Conservation (phyloP, 2,797 vertebrate species). For the Catamblyrhynchus diadema region DNA sequence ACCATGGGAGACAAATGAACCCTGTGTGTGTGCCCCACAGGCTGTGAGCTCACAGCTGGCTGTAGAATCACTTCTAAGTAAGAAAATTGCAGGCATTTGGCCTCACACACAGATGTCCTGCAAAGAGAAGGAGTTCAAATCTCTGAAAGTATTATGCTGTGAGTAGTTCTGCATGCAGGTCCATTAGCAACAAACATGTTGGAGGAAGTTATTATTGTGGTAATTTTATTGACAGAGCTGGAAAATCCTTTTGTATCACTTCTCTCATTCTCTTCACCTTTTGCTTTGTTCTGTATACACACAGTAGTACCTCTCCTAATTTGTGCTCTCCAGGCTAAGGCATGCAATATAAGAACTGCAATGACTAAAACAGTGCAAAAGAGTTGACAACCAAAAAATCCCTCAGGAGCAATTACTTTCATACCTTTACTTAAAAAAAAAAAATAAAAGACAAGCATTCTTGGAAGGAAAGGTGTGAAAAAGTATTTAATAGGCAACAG, state of each 20-base stretch:
- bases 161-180: neutral
- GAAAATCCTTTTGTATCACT: slow-evolving; percentile 60
- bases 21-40: too few relatives aligned
- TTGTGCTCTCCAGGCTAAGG: neutral
- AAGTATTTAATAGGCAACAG: neutral
- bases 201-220: slow-evolving; percentile 53
- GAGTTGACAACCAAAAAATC: neutral
- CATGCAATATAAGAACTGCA: neutral
- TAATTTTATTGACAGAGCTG: slow-evolving; percentile 53
- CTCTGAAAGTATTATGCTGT: neutral
- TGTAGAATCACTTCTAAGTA: neutral
- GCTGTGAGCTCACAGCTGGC: neutral
- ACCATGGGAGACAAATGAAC: neutral
- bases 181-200: neutral
- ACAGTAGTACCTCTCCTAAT: neutral
- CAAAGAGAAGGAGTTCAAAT: neutral
- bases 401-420: neutral
- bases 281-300: neutral
- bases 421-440: neutral
- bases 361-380: neutral
- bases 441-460: neutral
- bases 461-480: neutral
- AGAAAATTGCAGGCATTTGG: neutral
- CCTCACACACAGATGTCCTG: neutral
- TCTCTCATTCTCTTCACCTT: slow-evolving; percentile 46